A percentile compares a stretch with the other conserved stretches of the same genome.
Conservation (phyloP, 2,888 invertebrate genomes). For the Agelastica alni region DNA sequence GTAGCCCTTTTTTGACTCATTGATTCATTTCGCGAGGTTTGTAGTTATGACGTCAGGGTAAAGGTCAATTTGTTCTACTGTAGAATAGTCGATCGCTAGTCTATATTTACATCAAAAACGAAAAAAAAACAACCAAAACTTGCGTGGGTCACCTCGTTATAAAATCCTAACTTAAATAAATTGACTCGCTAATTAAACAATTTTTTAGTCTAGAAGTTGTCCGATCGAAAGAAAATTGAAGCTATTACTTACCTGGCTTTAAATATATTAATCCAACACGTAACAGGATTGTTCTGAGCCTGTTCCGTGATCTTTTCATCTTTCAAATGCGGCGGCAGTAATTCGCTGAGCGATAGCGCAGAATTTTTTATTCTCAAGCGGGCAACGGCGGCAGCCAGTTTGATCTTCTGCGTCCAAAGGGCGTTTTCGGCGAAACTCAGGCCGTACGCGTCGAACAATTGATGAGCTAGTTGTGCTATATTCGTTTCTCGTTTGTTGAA, state of each 20-base stretch:
- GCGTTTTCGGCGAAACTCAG: conserved; percentile 63
- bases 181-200: no score
- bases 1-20: no score
- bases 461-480: conserved; percentile 39
- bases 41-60: no score
- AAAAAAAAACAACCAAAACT: no score
- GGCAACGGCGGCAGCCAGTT: conserved; percentile 76
- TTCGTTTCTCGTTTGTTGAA: conserved; percentile 56
- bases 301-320: conserved; percentile 69
- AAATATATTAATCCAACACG: conserved; percentile 81
- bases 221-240: no score
- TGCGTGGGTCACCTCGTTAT: no score
- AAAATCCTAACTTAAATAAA: no score
- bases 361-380: conserved; percentile 72
- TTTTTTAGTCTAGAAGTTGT: no score
- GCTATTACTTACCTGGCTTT: conserved; percentile 70
- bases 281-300: conserved; percentile 61
- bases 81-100: no score
- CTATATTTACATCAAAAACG: no score
- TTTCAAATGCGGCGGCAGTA: conserved; percentile 73
- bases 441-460: conserved; percentile 47
- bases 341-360: conserved; percentile 69
- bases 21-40: no score
- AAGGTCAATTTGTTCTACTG: no score
- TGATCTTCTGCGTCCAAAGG: conserved; percentile 68